phyloP scores from a whole-genome alignment of 2,888 invertebrate species.

The Bhutanitis thaidina region DNA sequence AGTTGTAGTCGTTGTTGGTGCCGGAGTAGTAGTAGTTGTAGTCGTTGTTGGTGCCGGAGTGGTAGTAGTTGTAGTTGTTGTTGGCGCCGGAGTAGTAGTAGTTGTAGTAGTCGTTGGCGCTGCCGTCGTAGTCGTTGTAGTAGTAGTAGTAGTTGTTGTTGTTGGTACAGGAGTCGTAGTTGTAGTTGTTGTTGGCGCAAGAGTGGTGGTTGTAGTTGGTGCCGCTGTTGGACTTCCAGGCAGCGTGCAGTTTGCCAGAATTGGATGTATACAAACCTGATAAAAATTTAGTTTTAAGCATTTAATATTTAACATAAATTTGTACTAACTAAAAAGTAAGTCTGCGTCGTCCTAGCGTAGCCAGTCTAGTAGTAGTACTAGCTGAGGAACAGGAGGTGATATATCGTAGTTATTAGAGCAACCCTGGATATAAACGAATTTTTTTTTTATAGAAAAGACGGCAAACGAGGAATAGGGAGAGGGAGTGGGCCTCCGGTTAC shows the following conservation, averaged over 20 bases:
- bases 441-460: too few species aligned
- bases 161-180: not conserved
- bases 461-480: too few species aligned
- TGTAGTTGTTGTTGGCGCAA: not conserved
- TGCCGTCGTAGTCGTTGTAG: not conserved
- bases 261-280: constrained; percentile 21
- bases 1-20: constrained; percentile 3
- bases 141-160: not conserved
- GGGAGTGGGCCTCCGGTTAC: too few species aligned
- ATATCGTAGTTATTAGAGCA: too few species aligned
- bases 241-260: constrained; percentile 15
- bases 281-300: too few species aligned
- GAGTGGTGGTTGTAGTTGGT: not conserved
- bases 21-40: not conserved
- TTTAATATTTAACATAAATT: not conserved
- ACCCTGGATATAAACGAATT: too few species aligned
- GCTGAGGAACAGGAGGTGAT: too few species aligned
- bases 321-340: too few species aligned
- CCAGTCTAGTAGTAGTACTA: too few species aligned
- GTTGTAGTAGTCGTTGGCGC: not conserved
- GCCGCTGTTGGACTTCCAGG: constrained; percentile 12
- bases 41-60: not conserved
- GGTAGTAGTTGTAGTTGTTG: constrained; percentile 2
- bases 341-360: too few species aligned
- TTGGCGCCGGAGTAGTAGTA: not conserved